These are phyloP conservation scores for Ateles fusciceps DNA, from an alignment of 2,797 vertebrate species.

Conservation along the genomic window DNA sequence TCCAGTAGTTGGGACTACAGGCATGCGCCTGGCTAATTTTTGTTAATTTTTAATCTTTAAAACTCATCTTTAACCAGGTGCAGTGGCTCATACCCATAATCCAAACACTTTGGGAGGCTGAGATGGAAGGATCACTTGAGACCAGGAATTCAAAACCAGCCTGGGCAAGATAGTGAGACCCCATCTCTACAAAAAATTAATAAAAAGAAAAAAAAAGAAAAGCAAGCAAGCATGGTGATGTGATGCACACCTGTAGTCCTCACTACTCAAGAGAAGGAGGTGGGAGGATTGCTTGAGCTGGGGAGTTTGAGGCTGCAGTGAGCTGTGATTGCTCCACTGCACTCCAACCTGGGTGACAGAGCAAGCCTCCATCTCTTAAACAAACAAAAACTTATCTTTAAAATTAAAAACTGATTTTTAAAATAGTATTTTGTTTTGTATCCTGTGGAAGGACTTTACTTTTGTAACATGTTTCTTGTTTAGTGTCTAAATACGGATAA, in stretches of 20 bases:
- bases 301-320: neutral
- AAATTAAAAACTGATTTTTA: neutral
- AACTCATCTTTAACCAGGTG: too few species aligned
- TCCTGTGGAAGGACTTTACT: constrained; percentile 1
- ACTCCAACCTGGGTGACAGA: neutral
- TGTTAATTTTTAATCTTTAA: too few species aligned
- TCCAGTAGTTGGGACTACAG: too few species aligned
- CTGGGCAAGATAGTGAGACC: too few species aligned
- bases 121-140: too few species aligned
- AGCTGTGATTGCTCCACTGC: neutral
- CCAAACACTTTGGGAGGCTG: too few species aligned
- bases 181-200: too few species aligned
- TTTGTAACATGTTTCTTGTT: neutral
- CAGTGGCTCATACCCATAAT: too few species aligned
- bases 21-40: too few species aligned
- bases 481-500: constrained; percentile 8
- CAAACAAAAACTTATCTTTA: neutral
- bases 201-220: too few species aligned
- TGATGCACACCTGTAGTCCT: neutral
- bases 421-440: constrained; percentile 18
- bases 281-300: neutral
- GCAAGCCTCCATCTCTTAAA: neutral
- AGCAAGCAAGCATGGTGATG: too few species aligned
- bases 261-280: neutral
- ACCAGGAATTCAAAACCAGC: too few species aligned